A percentile compares a stretch with the other conserved stretches of the same genome.
Conservation (phyloP, 2,113 vertebrate genomes). For the Cranoglanis bouderius region DNA sequence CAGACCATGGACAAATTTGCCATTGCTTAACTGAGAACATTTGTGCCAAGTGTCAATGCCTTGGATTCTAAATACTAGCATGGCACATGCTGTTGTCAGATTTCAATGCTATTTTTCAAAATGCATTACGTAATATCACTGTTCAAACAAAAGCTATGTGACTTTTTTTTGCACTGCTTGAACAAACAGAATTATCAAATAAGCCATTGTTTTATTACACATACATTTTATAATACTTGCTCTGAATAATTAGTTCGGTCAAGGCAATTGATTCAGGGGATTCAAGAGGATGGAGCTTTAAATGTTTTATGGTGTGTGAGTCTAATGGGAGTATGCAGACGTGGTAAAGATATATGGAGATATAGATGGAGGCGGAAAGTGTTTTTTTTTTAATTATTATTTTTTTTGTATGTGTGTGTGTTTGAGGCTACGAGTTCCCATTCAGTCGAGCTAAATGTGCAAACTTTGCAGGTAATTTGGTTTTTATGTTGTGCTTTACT, state of each 20-base stretch:
- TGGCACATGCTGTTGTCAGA: slow-evolving; percentile 18
- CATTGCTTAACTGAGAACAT: not conserved
- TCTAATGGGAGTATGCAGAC: slow-evolving; percentile 51
- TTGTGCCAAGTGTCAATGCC: not conserved
- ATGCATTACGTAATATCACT: slow-evolving; percentile 39
- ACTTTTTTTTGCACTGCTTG: slow-evolving; percentile 6
- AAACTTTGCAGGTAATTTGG: slow-evolving; percentile 62
- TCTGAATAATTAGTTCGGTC: not conserved
- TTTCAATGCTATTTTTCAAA: slow-evolving; percentile 15
- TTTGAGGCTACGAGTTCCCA: slow-evolving; percentile 24
- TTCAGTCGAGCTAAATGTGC: slow-evolving; percentile 56
- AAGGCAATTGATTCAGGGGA: not conserved
- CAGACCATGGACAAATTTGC: not conserved
- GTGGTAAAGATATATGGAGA: slow-evolving; percentile 17
- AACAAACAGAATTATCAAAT: slow-evolving; percentile 40
- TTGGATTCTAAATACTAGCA: slow-evolving; percentile 12
- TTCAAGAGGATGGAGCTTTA: slow-evolving; percentile 8
- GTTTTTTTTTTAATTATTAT: too few species aligned
- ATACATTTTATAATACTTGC: slow-evolving; percentile 13
- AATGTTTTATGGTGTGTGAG: not conserved
- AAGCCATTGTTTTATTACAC: slow-evolving; percentile 5
- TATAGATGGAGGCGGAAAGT: not conserved
- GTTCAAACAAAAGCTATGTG: slow-evolving; percentile 45
- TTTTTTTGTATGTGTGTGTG: not conserved
- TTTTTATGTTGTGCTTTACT: slow-evolving; percentile 68